Conservation (phyloP, 2,113 vertebrate species). For the Psilopsiagon aymara region DNA sequence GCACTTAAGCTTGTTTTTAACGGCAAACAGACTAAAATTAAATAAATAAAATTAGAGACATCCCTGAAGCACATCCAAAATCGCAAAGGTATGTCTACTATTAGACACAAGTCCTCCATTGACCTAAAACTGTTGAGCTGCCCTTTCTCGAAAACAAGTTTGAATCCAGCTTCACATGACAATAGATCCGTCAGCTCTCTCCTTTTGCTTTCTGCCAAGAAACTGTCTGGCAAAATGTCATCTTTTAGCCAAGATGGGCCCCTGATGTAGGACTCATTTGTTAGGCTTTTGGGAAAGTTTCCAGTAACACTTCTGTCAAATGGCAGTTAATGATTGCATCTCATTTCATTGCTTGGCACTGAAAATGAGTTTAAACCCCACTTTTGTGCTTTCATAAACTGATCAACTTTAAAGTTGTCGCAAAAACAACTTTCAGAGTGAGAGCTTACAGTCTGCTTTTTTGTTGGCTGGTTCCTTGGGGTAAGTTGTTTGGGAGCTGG, state of each 20-base stretch:
- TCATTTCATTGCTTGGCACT: background rate
- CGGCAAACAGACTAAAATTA: background rate
- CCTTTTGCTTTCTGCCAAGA: constrained; percentile 1
- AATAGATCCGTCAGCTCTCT: background rate
- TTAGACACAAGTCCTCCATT: background rate
- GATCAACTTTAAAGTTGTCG: background rate
- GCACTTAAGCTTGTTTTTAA: background rate
- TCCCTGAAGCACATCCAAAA: background rate
- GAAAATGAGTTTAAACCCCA: background rate
- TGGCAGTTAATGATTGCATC: background rate
- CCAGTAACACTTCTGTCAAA: background rate
- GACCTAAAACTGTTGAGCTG: background rate
- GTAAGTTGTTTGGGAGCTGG: background rate
- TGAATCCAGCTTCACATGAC: background rate
- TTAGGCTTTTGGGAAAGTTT: constrained; percentile 5
- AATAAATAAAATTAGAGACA: background rate
- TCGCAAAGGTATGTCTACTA: background rate
- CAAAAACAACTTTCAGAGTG: background rate
- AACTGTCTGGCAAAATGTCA: background rate
- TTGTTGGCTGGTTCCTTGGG: background rate
- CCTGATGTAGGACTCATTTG: background rate
- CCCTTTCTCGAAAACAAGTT: background rate
- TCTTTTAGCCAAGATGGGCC: background rate
- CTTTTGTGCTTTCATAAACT: background rate
- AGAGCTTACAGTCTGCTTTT: background rate